Evolutionary conservation across 2,113 vertebrate species (phyloP), one percentile per base, ranked within the genome.

Genomic region (Heterotilapia buettikoferi): DNA sequence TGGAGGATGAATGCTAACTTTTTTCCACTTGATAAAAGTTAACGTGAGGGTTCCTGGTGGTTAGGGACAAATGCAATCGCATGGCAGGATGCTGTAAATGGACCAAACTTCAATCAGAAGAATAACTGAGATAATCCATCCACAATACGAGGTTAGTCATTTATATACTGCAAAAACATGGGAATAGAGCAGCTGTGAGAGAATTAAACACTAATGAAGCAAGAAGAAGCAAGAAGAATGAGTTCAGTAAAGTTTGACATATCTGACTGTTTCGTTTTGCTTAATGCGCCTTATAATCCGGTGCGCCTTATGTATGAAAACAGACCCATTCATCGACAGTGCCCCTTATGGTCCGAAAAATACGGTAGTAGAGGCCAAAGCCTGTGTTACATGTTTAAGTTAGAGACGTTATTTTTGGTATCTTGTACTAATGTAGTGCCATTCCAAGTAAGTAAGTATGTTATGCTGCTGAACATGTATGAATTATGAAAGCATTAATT

Each of bases 21-120:
- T 33, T 61, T 61, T 61, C 9, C 29, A 61, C 29, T 61, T 10
- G 57, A 61, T 33, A 61, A 61, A 61, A 61, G 57, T 61, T 61
- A 33, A 61, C 1, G 2, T 31, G 14, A 61, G 57, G 26, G 0
- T 61, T 61, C 0, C 57, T 31, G 26, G 9, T 59, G 26, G 14
- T 59, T 9, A 9, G 26, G 26, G 57, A 61, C 1, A 61, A 61
- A 61, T 61, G 26, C 29, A 26, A 31, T 31, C 6, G 5, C 29
- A 31, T 31, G 29, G 29, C 29, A 31, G 29, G 29, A 31, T 31
- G 29, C 29, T 31, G 29, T 31, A 31, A 31, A 31, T 1, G 29
- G 29, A 31, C 29, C 29, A 31, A 31, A 31, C 29, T 31, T 31
- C 29, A 31, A 31, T 5, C 29, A 31, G 29, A 31, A 31, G 5